Percentiles rank a stretch among this genome's conserved stretches.
Evolutionary conservation across 1,140 invertebrate species (phyloP).

Genomic region (Brachionus plicatilis): DNA sequence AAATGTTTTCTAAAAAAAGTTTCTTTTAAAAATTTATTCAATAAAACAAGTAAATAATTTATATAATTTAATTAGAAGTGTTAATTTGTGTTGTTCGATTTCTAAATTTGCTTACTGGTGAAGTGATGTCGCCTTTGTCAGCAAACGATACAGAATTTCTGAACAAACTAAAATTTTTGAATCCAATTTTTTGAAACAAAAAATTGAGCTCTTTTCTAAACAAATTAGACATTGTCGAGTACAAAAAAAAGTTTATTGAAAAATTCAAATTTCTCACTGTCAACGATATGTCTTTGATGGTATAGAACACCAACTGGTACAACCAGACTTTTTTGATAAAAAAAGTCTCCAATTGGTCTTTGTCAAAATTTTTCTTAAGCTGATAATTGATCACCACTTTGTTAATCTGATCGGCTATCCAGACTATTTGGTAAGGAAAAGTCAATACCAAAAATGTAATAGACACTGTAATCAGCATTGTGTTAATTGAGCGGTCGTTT

Average conservation of each 20-base stretch:
- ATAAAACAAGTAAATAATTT: neutral
- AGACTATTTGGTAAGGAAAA: constrained; percentile 35
- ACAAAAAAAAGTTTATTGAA: constrained; percentile 38
- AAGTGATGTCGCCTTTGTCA: neutral
- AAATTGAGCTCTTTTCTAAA: constrained; percentile 35
- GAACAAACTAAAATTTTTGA: constrained; percentile 29
- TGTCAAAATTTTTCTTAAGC: neutral
- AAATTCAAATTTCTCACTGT: constrained; percentile 33
- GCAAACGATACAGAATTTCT: neutral
- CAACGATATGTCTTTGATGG: constrained; percentile 20
- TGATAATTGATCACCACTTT: constrained; percentile 13
- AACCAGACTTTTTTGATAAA: constrained; percentile 8
- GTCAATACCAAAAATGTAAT: constrained; percentile 13
- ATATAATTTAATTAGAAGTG: neutral
- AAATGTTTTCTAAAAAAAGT: too few relatives aligned
- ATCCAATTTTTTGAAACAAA: constrained; percentile 26
- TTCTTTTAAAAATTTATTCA: neutral
- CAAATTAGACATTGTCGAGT: constrained; percentile 36
- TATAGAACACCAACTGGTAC: constrained; percentile 11
- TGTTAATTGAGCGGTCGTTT: constrained; percentile 33
- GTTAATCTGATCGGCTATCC: constrained; percentile 27
- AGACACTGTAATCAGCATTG: constrained; percentile 6
- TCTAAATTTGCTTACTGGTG: neutral
- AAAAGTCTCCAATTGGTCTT: neutral
- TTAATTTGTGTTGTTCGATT: constrained; percentile 1